phyloP scores from a whole-genome alignment of 35 echinoderm and acorn worm species.

The Holothuria glaberrima region DNA sequence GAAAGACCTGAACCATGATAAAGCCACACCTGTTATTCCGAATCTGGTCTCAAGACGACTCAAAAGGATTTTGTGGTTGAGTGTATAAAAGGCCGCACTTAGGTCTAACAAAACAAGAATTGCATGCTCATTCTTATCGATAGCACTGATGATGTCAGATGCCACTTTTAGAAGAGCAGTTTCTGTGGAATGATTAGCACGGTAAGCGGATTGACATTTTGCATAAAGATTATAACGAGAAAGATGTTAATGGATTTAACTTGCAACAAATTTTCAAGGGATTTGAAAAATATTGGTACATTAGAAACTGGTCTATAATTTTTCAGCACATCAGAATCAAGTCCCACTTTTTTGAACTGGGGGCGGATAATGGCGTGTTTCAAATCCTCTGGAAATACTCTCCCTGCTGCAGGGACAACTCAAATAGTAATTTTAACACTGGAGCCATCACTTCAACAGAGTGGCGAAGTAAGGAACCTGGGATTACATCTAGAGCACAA shows the following conservation, averaged over 20 bases:
- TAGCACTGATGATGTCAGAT: conserved; percentile 2
- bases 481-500: background rate
- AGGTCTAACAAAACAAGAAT: conserved; percentile 54
- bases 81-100: conserved; percentile 50
- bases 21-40: conserved; percentile 51
- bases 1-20: conserved; percentile 57
- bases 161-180: conserved; percentile 50
- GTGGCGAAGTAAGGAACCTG: background rate
- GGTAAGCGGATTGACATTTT: conserved; percentile 33
- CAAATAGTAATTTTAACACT: background rate
- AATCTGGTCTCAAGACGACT: conserved; percentile 38
- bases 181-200: conserved; percentile 45
- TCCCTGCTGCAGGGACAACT: background rate
- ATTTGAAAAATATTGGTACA: conserved; percentile 23
- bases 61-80: conserved; percentile 59
- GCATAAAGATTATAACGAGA: conserved; percentile 29
- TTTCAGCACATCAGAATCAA: background rate
- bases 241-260: conserved; percentile 1
- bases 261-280: background rate
- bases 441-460: no score
- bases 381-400: conserved; percentile 14
- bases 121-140: conserved; percentile 45
- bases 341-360: background rate
- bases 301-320: no score
- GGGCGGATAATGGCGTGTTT: conserved; percentile 13